Evolutionary conservation across 2,888 invertebrate species (phyloP), one percentile per base, ranked within the genome.

Genomic region (Blera fallax): DNA sequence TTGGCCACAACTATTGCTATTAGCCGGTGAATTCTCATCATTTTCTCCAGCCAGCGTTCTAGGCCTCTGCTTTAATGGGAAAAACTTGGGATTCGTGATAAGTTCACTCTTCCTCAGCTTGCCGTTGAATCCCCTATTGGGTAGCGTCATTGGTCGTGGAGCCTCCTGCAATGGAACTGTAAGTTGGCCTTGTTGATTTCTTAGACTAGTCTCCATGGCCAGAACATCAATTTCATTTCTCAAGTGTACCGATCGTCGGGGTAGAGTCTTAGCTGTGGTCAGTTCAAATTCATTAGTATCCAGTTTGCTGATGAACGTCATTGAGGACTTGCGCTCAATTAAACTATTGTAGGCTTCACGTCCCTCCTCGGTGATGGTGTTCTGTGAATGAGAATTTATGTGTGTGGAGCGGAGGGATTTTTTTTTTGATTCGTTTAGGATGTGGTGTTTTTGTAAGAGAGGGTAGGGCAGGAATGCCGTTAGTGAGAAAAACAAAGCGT

Each of bases 321-420:
- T 74, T 5, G 88, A 90, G 0, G 93, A 92, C 52, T 95, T 95
- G 87, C 95, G 94, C 90, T 98, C 98, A 70, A 99, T 97, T 65
- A 99, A 93, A 89, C 97, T 96, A 90, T 97, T 96, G 93, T 99
- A 99, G 0, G 98, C 99, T 90, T 96, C 95, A 90, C 97, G 97
- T 56, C 98, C 97, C 92, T 98, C 97, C 89, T 96, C 96, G 16
- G 97, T 96, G 89, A 98, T 94, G 29, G 96, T 95, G 29, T 95
- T 95, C 97, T 97, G 93, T 77, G 93, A 92, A 91, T 90, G 89
- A 72, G 74, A 81, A 64, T 72, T 78, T 83, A 87, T 77, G 85
- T 73, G 87, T 82, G 81, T 67, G 80, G 85, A 78, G 62, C 64
- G 74, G 78, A 78, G 83, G 73, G 74, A 87, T 43, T 64, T 64